These are phyloP conservation scores for Drosophila recens DNA, from an alignment of 2,888 invertebrate genomes.

Conservation along the genomic window DNA sequence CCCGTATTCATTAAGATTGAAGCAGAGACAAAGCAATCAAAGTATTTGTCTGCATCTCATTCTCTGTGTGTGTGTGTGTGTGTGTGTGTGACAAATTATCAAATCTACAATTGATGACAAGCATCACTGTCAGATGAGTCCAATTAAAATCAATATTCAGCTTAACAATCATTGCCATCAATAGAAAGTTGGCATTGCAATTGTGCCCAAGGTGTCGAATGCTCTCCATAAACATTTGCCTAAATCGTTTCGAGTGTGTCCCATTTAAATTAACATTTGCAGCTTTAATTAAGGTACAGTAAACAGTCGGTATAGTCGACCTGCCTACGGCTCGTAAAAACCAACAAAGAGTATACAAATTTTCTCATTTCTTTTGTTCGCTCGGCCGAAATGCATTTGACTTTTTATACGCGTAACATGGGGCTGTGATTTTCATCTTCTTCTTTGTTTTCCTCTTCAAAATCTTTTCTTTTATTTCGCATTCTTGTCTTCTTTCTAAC, in stretches of 20 bases:
- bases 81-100: slow-evolving; percentile 34
- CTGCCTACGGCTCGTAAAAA: slow-evolving; percentile 39
- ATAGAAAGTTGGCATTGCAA: slow-evolving; percentile 13
- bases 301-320: slow-evolving; percentile 10
- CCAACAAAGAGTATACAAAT: slow-evolving; percentile 22
- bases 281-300: slow-evolving; percentile 66
- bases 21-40: slow-evolving; percentile 62
- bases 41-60: slow-evolving; percentile 25
- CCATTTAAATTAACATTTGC: slow-evolving; percentile 60
- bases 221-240: slow-evolving; percentile 23
- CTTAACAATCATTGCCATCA: slow-evolving; percentile 25
- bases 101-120: slow-evolving; percentile 53
- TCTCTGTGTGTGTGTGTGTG: slow-evolving; percentile 2
- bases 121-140: slow-evolving; percentile 49
- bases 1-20: slow-evolving; percentile 33
- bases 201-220: slow-evolving; percentile 31
- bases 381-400: slow-evolving; percentile 46
- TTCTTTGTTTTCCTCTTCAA: not conserved
- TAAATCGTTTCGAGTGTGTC: slow-evolving; percentile 5
- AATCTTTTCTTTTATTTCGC: slow-evolving; percentile 20
- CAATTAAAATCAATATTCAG: slow-evolving; percentile 68
- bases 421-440: slow-evolving; percentile 14
- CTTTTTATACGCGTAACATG: slow-evolving; percentile 23
- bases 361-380: slow-evolving; percentile 38
- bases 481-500: slow-evolving; percentile 41